Conservation (phyloP, 1,140 invertebrate genomes). For the Gryllus bimaculatus region DNA sequence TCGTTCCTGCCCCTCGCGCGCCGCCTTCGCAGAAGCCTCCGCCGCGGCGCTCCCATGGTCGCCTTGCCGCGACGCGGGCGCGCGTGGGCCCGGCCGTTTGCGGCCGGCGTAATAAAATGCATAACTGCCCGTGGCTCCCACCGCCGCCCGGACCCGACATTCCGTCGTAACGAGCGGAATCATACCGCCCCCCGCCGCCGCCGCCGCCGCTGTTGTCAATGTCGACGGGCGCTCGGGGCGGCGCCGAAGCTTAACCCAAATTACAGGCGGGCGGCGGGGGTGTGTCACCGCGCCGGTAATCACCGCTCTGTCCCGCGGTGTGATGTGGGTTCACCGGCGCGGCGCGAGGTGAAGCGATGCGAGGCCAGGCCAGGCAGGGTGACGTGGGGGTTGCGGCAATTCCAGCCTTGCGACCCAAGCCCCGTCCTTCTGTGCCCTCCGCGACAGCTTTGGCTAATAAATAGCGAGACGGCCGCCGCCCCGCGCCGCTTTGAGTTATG, state of each 20-base stretch:
- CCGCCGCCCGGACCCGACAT: background rate
- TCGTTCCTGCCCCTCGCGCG: background rate
- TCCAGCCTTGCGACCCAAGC: too few species aligned
- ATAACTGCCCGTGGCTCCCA: background rate
- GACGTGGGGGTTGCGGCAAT: too few species aligned
- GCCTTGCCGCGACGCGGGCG: too few species aligned
- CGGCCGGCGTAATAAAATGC: background rate
- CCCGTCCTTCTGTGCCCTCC: too few species aligned
- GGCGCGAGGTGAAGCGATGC: too few species aligned
- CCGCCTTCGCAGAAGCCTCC: background rate
- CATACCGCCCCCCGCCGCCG: background rate
- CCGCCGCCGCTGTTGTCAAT: background rate
- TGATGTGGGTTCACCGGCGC: background rate
- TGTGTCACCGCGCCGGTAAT: background rate
- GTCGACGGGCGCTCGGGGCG: background rate
- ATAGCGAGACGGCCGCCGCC: background rate
- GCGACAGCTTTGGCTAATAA: background rate
- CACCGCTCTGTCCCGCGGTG: background rate
- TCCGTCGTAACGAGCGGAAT: background rate
- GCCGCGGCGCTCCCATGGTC: too few species aligned
- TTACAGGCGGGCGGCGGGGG: conserved; percentile 1
- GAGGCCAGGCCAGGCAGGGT: too few species aligned
- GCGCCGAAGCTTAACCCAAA: background rate
- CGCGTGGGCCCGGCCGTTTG: too few species aligned
- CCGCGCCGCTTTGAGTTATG: background rate